phyloP scores from a whole-genome alignment of 2,888 invertebrate genomes.

The Sinopyrophorus schimmeli region DNA sequence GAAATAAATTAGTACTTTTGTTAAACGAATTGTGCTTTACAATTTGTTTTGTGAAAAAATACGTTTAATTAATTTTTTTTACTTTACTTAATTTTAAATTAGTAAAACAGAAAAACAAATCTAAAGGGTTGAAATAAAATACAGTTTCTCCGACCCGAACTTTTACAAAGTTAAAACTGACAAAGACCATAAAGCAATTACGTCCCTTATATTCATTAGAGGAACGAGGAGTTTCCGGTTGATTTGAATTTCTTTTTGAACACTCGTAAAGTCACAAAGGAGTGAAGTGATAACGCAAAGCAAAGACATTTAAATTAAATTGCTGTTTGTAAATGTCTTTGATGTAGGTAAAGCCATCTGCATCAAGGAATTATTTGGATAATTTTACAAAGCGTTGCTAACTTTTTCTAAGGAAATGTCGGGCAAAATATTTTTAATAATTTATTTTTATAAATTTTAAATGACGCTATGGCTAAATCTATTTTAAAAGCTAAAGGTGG shows the following conservation, averaged over 20 bases:
- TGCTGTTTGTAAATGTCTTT: constrained; percentile 6
- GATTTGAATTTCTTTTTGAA: constrained; percentile 12
- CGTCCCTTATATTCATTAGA: constrained; percentile 8
- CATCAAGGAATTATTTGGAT: constrained; percentile 5
- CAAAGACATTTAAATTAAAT: constrained; percentile 14
- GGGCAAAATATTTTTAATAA: no score
- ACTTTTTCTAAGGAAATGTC: no score
- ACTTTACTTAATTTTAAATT: no score
- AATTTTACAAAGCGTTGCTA: no score
- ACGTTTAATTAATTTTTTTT: no score
- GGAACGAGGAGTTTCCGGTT: constrained; percentile 14
- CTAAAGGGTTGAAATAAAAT: constrained; percentile 6
- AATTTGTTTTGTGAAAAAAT: no score
- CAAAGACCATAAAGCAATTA: constrained; percentile 10
- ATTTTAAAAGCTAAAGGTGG: no score
- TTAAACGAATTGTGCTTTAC: no score
- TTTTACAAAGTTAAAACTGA: constrained; percentile 7
- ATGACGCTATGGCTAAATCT: no score
- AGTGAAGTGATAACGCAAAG: constrained; percentile 7
- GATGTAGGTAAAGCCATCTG: constrained; percentile 6
- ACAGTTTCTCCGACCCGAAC: constrained; percentile 3
- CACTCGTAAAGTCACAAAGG: constrained; percentile 9
- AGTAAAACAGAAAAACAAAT: no score
- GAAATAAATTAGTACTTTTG: no score
- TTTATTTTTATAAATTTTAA: no score